Base-by-base conservation (phyloP, 2,113 vertebrate genomes). In the Apistogramma diplotaenia region DNA sequence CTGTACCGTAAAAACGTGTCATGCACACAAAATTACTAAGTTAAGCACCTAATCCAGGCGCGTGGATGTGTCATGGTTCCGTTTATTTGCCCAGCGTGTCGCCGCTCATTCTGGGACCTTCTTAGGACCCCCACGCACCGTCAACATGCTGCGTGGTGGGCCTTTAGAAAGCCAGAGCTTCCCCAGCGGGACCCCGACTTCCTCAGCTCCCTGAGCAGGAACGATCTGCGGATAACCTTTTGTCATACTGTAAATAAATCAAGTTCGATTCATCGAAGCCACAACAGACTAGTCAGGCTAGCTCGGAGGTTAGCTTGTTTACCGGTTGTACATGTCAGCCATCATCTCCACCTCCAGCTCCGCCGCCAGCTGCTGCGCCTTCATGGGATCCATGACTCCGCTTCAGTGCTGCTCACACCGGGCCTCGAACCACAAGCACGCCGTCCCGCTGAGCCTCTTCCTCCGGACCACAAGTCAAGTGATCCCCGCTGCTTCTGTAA, bases 301-400 rank as follows among this genome's bases (percentile, higher is more conserved):
- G 49, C 29, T 60, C 3, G 4, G 13, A 4, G 8, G 46, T 71
- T 83, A 87, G 89, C 87, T 74, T 37, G 46, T 35, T 23, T 94
- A 99, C 98, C 97, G 96, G 94, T 98, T 99, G 91, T 99, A 99
- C 97, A 99, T 98, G 91, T 99, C 97, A 5, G 98, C 97, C 98
- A 99, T 99, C 98, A 99, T 99, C 85, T 99, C 98, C 89, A 98
- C 98, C 92, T 98, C 98, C 85, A 99, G 95, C 91, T 99, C 98
- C 8, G 98, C 97, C 29, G 98, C 98, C 88, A 99, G 89, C 91
- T 99, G 97, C 91, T 99, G 97, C 5, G 97, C 97, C 91, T 97
- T 96, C 89, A 97, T 87, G 5, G 97, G 97, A 90, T 99, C 97
- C 98, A 99, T 99, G 62, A 77, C 81, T 19, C 18, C 79, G 15